Conservation (phyloP, 2,888 invertebrate genomes). For the Keiferia lycopersicella region DNA sequence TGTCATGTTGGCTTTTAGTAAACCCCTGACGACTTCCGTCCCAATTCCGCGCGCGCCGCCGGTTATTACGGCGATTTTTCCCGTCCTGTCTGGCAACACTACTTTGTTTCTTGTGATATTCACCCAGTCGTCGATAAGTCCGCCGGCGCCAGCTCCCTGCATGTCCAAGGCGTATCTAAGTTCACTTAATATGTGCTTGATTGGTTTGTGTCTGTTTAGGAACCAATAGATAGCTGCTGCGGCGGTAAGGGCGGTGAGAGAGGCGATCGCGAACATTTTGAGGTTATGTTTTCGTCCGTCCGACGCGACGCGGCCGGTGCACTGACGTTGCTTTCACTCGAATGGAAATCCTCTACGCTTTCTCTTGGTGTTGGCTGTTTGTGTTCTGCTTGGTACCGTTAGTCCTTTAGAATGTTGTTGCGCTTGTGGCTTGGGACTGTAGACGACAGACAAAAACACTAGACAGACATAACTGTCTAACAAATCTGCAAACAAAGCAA, state of each 20-base stretch:
- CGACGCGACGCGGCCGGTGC: slow-evolving; percentile 57
- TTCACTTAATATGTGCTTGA: slow-evolving; percentile 76
- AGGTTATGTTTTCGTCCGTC: slow-evolving; percentile 64
- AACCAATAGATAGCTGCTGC: slow-evolving; percentile 68
- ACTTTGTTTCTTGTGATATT: slow-evolving; percentile 80
- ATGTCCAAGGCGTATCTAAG: slow-evolving; percentile 79
- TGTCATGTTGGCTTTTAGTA: slow-evolving; percentile 88
- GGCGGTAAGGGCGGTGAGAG: slow-evolving; percentile 53
- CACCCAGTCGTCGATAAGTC: slow-evolving; percentile 82
- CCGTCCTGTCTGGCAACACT: slow-evolving; percentile 83
- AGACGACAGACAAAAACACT: background rate
- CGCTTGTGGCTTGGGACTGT: slow-evolving; percentile 18
- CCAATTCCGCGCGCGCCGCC: slow-evolving; percentile 95
- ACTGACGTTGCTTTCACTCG: slow-evolving; percentile 73
- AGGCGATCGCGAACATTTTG: slow-evolving; percentile 61
- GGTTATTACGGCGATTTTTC: slow-evolving; percentile 89
- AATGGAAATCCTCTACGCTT: slow-evolving; percentile 71
- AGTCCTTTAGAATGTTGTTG: slow-evolving; percentile 46
- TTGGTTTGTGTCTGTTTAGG: slow-evolving; percentile 77
- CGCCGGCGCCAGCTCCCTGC: slow-evolving; percentile 81
- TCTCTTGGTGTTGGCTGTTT: slow-evolving; percentile 68
- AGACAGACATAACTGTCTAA: background rate
- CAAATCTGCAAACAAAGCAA: background rate
- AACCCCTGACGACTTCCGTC: slow-evolving; percentile 86
- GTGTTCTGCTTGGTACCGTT: slow-evolving; percentile 67